Conservation (phyloP, 1,140 invertebrate genomes). For the Dinoponera quadriceps region DNA sequence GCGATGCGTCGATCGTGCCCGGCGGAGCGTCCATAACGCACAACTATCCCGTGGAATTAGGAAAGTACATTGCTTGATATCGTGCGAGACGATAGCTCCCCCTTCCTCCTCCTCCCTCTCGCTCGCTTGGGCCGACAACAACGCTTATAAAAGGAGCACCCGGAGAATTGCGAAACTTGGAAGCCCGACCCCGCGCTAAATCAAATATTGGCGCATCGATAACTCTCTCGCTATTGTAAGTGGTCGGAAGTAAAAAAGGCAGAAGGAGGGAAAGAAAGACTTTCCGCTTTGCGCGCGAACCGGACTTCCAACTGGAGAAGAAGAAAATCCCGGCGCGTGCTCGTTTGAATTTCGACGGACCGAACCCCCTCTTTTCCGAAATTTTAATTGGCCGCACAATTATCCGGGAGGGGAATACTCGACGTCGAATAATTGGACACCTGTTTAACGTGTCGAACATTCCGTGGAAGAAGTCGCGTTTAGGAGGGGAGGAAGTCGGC, state of each 20-base stretch:
- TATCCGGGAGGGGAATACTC: neutral
- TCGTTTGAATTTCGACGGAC: no score
- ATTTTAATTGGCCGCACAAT: no score
- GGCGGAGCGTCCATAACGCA: neutral
- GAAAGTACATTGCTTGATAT: neutral
- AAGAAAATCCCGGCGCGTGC: no score
- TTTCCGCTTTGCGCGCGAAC: no score
- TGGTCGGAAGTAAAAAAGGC: neutral
- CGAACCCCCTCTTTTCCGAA: no score
- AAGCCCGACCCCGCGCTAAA: neutral
- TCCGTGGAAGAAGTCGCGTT: neutral
- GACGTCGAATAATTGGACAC: neutral
- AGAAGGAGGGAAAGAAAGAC: no score
- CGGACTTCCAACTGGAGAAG: no score
- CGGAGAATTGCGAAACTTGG: neutral
- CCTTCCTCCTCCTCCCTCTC: no score
- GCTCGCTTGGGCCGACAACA: neutral
- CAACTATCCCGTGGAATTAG: slow-evolving; percentile 20
- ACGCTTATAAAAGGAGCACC: neutral
- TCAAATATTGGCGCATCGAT: slow-evolving; percentile 10
- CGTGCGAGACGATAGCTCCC: neutral
- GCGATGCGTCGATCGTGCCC: slow-evolving; percentile 23
- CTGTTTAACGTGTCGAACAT: slow-evolving; percentile 34
- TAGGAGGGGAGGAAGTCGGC: neutral
- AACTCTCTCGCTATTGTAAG: neutral